Percentiles rank a stretch among this genome's conserved stretches.
Conservation (phyloP, 2,888 invertebrate genomes). For the Rhagium mordax region DNA sequence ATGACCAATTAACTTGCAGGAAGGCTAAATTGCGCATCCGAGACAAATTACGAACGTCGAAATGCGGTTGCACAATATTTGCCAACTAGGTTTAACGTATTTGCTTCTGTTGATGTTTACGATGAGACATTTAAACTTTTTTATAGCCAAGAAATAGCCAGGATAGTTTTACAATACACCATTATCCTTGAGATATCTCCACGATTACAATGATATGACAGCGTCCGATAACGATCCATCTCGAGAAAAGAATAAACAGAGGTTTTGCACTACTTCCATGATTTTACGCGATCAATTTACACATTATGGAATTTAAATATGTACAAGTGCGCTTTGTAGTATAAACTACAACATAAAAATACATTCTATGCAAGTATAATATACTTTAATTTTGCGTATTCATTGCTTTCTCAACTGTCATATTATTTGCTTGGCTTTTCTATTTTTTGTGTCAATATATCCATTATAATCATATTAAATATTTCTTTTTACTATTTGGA, state of each 20-base stretch:
- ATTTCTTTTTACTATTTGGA: no score
- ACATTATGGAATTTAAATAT: no score
- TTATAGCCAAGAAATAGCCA: not conserved
- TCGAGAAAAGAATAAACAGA: not conserved
- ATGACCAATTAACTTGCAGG: constrained; percentile 22
- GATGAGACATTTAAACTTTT: not conserved
- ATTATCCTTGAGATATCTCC: no score
- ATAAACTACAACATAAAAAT: no score
- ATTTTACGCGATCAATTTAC: not conserved
- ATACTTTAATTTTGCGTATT: no score
- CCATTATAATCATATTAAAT: no score
- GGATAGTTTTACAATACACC: not conserved
- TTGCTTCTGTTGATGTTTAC: not conserved
- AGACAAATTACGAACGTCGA: not conserved
- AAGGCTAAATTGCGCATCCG: not conserved
- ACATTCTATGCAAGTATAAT: no score
- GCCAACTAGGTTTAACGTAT: not conserved
- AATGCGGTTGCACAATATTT: not conserved
- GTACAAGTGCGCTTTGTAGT: no score
- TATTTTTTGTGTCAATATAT: no score
- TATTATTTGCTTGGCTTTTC: no score
- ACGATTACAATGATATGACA: not conserved
- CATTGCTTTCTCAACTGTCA: no score
- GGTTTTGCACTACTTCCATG: not conserved
- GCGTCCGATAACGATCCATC: not conserved